Conservation (phyloP, 2,113 vertebrate species). For the Corythoichthys haematopterus region DNA sequence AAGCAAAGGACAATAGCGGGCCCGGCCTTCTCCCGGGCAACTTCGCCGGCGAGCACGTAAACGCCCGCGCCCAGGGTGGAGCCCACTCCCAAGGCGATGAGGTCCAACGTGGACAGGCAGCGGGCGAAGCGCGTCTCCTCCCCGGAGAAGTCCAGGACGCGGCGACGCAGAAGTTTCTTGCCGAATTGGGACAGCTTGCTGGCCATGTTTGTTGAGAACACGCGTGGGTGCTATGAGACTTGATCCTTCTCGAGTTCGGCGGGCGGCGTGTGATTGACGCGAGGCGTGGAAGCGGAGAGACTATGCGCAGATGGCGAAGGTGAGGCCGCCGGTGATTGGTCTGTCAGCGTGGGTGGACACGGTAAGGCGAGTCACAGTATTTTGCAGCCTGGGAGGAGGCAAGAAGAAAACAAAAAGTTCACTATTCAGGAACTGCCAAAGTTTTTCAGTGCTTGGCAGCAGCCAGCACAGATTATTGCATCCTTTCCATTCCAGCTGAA, state of each 20-base stretch:
- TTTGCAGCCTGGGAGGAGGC: slow-evolving; percentile 46
- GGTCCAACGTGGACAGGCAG: slow-evolving; percentile 89
- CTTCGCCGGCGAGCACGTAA: slow-evolving; percentile 87
- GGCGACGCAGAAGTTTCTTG: slow-evolving; percentile 80
- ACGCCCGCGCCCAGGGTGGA: slow-evolving; percentile 90
- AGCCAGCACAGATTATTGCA: slow-evolving; percentile 19
- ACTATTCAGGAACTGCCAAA: slow-evolving; percentile 19
- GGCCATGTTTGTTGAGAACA: slow-evolving; percentile 64
- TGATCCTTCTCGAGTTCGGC: slow-evolving; percentile 24
- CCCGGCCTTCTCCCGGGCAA: slow-evolving; percentile 86
- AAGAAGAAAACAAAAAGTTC: slow-evolving; percentile 35
- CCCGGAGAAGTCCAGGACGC: slow-evolving; percentile 68
- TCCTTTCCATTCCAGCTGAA: neutral
- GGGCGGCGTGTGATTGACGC: slow-evolving; percentile 37
- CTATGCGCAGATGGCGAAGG: slow-evolving; percentile 18
- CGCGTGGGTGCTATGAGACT: slow-evolving; percentile 37
- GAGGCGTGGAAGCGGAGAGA: slow-evolving; percentile 2
- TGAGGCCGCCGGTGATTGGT: slow-evolving; percentile 14
- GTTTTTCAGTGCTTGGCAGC: slow-evolving; percentile 15
- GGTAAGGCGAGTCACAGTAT: slow-evolving; percentile 22
- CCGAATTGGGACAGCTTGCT: slow-evolving; percentile 70
- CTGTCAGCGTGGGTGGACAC: slow-evolving; percentile 2
- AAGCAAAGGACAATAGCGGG: slow-evolving; percentile 92
- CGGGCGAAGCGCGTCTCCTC: slow-evolving; percentile 82
- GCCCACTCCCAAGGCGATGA: slow-evolving; percentile 89